Evolutionary conservation across 2,797 vertebrate genomes (phyloP), one percentile per base, ranked within the genome.

Genomic region (Helicolenus hilgendorfi): DNA sequence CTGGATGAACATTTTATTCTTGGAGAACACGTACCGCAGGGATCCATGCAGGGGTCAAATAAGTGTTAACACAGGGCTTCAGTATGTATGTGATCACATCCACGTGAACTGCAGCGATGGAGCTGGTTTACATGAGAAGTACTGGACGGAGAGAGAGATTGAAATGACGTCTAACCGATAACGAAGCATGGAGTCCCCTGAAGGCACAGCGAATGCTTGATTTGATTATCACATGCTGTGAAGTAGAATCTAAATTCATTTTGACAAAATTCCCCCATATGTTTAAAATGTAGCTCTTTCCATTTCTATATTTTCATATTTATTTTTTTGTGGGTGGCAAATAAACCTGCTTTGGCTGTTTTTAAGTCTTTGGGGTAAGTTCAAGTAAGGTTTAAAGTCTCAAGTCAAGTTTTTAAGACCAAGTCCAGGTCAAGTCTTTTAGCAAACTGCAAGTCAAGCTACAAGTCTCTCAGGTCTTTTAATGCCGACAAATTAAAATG

Each of bases 1-100:
- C 77, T 35, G 55, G 83, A 67, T 68, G 79, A 86, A 84, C 73
- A 86, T 58, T 86, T 86, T 62, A 78, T 84, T 89, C 55, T 65
- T 14, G 7, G n/a, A 35, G 11, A 20, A 65, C 68, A 62, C 78
- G 26, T 75, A 70, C 72, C 36, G 56, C 80, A 62, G 74, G 31
- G 70, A 65, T 83, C 64, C 65, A 65, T 59, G 76, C 79, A 73
- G 72, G 22, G 78, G 75, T 84, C 59, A 79, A 75, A 67, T 29
- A 70, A 65, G 76, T 38, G 73, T 90, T 82, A 84, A 72, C 63
- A 63, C 29, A 4, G n/a, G 38, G 35, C 62, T 87, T 60, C 36
- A 14, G 27, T 56, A 56, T 64, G 29, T 11, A 29, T 45, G 53
- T 60, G 70, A 55, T 81, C 22, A 65, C 64, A 73, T 58, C 31